Conservation (phyloP, 2,113 vertebrate species). For the Pleuronectes platessa region DNA sequence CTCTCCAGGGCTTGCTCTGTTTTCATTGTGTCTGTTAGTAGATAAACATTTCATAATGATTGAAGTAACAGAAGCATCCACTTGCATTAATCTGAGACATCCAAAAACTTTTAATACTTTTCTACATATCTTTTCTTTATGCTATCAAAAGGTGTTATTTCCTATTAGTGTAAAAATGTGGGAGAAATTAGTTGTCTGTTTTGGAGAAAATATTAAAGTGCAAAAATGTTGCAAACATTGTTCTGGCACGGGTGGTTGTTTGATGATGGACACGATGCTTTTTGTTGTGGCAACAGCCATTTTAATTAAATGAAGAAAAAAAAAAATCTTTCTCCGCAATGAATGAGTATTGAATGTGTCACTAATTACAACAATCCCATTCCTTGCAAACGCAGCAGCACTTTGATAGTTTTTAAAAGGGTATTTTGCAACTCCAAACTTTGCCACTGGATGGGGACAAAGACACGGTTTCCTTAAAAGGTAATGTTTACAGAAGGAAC, state of each 20-base stretch:
- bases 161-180: slow-evolving; percentile 83
- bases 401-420: neutral
- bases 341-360: neutral
- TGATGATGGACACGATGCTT: slow-evolving; percentile 44
- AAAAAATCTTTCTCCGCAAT: neutral
- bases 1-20: slow-evolving; percentile 64
- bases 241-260: slow-evolving; percentile 70
- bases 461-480: neutral
- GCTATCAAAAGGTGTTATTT: slow-evolving; percentile 80
- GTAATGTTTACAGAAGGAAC: neutral
- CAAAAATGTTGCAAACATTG: slow-evolving; percentile 80
- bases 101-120: slow-evolving; percentile 84
- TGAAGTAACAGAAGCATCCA: slow-evolving; percentile 77
- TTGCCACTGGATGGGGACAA: slow-evolving; percentile 52
- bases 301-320: neutral
- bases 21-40: slow-evolving; percentile 72
- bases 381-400: neutral
- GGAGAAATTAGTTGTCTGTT: slow-evolving; percentile 81
- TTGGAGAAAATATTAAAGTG: slow-evolving; percentile 85
- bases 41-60: slow-evolving; percentile 72
- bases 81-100: slow-evolving; percentile 76
- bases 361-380: neutral
- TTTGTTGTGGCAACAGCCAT: slow-evolving; percentile 6
- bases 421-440: slow-evolving; percentile 1
- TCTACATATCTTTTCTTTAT: slow-evolving; percentile 84